Evolutionary conservation across 2,888 invertebrate genomes (phyloP), one percentile per base, ranked within the genome.

Genomic region (Allygus modestus): DNA sequence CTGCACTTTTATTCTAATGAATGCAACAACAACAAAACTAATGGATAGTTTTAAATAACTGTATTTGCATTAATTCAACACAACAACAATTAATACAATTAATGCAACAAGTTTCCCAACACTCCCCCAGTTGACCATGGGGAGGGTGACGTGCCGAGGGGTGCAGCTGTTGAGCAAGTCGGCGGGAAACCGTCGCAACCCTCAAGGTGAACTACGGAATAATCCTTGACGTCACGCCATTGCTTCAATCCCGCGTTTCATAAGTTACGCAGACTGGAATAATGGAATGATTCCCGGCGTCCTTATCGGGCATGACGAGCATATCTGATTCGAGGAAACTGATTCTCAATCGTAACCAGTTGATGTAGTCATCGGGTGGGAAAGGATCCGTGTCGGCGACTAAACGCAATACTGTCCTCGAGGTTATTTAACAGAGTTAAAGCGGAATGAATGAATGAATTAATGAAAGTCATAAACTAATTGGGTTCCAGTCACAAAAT

Each of bases 261-360:
- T 65, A 65, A 65, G 65, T 65, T 65, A 65, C 65, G 5, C 65
- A 2, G 28, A 28, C 65, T 65, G 65, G 28, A 65, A 65, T 65
- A 65, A 65, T 65, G 65, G 65, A 65, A 65, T 65, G 65, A 65
- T 65, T 58, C 65, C 65, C 15, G 65, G 2, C 31, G 65, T 65
- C 65, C 31, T 65, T 65, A 65, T 28, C 65, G 9, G 65, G 65
- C 65, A 65, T 65, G 65, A 65, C 65, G 28, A 28, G 65, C 65
- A 65, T 65, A 65, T 65, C 65, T 65, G 65, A 65, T 65, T 65
- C 65, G 65, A 28, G 65, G 65, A 65, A 65, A 65, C 31, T 31
- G 58, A 58, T 58, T 58, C 17, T 65, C 65, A 28, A 20, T 23
- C 5, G 54, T 5, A 23, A 15, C 54, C 54, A 54, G 65, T 28